Evolutionary conservation across 2,888 invertebrate species (phyloP).

Genomic region (Antheraea assamensis): DNA sequence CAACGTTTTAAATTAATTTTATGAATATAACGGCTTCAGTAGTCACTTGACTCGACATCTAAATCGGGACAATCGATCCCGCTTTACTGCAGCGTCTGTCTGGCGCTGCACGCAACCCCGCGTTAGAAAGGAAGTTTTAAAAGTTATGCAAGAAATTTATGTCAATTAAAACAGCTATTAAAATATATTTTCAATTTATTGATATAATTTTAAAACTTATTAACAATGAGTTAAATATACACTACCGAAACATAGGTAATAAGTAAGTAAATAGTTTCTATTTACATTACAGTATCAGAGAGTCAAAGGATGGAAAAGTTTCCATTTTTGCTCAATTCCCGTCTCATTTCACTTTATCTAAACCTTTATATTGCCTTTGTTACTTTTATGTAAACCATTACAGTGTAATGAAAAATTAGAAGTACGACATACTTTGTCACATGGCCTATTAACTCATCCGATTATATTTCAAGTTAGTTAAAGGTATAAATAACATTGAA

Average conservation of each 20-base stretch:
- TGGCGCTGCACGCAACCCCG: constrained; percentile 51
- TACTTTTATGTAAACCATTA: neutral
- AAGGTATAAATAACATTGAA: too few relatives aligned
- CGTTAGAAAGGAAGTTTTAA: constrained; percentile 19
- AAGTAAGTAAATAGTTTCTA: neutral
- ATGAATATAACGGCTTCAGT: constrained; percentile 8
- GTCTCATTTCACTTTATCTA: neutral
- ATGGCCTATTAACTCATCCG: neutral
- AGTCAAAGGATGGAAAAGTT: neutral
- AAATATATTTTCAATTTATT: neutral
- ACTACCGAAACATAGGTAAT: neutral
- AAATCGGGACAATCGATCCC: constrained; percentile 68
- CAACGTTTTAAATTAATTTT: constrained; percentile 10
- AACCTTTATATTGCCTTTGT: neutral
- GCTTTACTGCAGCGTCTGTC: constrained; percentile 53
- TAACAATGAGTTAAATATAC: neutral
- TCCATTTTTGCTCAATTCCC: neutral
- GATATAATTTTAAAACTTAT: neutral
- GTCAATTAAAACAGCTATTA: constrained; percentile 12
- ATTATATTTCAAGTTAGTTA: neutral
- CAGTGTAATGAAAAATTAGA: neutral
- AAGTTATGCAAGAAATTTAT: constrained; percentile 14
- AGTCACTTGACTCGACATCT: constrained; percentile 43
- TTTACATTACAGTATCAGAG: neutral
- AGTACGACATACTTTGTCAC: neutral